Evolutionary conservation across 2,797 vertebrate species (phyloP).

Genomic region (Sebastes iracundus): DNA sequence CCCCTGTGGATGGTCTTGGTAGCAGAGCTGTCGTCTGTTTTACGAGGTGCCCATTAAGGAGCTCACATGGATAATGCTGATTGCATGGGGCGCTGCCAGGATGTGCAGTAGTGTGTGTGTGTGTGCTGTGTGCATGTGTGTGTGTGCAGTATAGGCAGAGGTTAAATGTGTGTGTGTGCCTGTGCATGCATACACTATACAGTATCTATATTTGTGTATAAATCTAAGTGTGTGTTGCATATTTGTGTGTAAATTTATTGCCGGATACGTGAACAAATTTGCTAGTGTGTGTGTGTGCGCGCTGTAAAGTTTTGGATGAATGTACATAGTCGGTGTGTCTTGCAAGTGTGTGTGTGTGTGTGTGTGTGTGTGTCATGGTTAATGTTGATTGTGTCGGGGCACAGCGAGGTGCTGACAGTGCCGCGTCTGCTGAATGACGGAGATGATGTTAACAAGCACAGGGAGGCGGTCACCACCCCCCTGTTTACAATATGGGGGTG

Average conservation of each 20-base stretch:
- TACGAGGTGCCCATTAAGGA: conserved; percentile 84
- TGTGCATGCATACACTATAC: not conserved
- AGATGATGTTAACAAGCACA: conserved; percentile 88
- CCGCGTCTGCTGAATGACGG: conserved; percentile 83
- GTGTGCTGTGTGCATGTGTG: not conserved
- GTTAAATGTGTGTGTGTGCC: conserved; percentile 23
- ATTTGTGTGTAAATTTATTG: conserved; percentile 34
- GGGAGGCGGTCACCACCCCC: conserved; percentile 82
- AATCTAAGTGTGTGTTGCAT: conserved; percentile 17
- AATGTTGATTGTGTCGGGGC: conserved; percentile 85
- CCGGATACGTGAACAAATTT: conserved; percentile 19
- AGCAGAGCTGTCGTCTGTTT: conserved; percentile 81
- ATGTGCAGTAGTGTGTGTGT: conserved; percentile 1
- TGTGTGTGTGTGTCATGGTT: conserved; percentile 78
- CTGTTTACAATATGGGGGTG: conserved; percentile 87
- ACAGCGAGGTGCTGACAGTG: conserved; percentile 85
- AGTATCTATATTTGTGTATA: conserved; percentile 18
- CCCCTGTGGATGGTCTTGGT: conserved; percentile 62
- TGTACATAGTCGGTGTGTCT: conserved; percentile 13
- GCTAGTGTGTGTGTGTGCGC: not conserved
- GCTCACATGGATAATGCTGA: conserved; percentile 86
- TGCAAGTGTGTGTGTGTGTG: not conserved
- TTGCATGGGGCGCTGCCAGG: conserved; percentile 70
- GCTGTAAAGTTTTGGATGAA: conserved; percentile 46
- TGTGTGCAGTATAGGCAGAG: not conserved